A percentile compares a stretch with the other conserved stretches of the same genome.
These are phyloP conservation scores for Aphodius sticticus DNA, from an alignment of 2,888 invertebrate species.

Conservation along the genomic window DNA sequence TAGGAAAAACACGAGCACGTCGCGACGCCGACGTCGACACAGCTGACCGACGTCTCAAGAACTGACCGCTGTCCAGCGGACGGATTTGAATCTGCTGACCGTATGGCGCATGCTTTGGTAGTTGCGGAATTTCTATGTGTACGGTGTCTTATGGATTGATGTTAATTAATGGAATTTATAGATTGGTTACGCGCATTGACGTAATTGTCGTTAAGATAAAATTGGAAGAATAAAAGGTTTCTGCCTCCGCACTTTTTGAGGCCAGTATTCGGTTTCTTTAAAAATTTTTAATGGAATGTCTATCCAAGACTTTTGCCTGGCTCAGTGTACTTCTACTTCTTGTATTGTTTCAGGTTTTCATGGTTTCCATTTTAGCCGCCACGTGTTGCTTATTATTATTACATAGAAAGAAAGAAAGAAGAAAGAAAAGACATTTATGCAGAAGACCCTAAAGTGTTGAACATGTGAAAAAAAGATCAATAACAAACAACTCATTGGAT, in stretches of 20 bases:
- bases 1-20: conserved; percentile 25
- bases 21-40: conserved; percentile 32
- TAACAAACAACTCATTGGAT: too few species aligned
- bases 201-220: not conserved
- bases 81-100: conserved; percentile 9
- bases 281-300: too few species aligned
- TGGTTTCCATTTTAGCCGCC: too few species aligned
- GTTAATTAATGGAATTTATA: conserved; percentile 4
- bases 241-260: not conserved
- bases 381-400: too few species aligned
- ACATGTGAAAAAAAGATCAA: too few species aligned
- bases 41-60: conserved; percentile 41
- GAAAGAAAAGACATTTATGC: too few species aligned
- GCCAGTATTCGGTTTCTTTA: too few species aligned
- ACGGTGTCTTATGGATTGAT: not conserved
- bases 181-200: not conserved
- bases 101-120: conserved; percentile 36
- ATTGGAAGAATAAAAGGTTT: not conserved
- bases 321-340: too few species aligned
- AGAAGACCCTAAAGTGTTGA: too few species aligned
- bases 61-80: conserved; percentile 49
- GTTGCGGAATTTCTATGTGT: conserved; percentile 23
- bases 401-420: too few species aligned
- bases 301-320: too few species aligned
- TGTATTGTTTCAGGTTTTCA: too few species aligned